These are phyloP conservation scores for Microhierax caerulescens DNA, from an alignment of 2,797 vertebrate genomes.

Conservation along the genomic window DNA sequence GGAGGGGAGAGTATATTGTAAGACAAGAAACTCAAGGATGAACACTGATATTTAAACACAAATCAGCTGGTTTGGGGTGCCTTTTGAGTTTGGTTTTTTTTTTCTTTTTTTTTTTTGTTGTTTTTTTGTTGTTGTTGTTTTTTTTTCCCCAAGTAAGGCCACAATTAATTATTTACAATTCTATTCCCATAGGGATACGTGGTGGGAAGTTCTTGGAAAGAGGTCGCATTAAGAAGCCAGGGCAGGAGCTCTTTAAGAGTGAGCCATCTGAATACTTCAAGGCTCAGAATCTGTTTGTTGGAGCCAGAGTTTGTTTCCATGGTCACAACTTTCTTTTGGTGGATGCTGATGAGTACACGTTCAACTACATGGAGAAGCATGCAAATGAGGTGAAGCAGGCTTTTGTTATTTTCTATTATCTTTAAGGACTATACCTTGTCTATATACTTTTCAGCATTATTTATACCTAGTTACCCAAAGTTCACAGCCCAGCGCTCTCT, in stretches of 20 bases:
- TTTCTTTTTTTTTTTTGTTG: not conserved
- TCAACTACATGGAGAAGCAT: constrained; percentile 90
- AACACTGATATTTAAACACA: constrained; percentile 11
- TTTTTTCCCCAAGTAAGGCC: not conserved
- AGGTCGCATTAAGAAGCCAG: constrained; percentile 84
- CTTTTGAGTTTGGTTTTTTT: not conserved
- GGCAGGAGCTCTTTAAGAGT: constrained; percentile 87
- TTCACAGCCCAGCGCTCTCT: not conserved
- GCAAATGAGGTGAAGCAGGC: constrained; percentile 80
- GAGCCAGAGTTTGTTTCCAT: constrained; percentile 83
- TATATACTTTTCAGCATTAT: not conserved
- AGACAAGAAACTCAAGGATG: not conserved
- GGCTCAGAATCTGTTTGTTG: constrained; percentile 85
- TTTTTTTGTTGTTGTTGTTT: rapidly evolving
- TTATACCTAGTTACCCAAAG: constrained; percentile 19
- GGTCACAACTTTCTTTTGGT: constrained; percentile 81
- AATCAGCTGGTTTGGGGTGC: not conserved
- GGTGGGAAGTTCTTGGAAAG: constrained; percentile 89
- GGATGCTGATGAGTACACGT: constrained; percentile 88
- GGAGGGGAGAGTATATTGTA: not conserved
- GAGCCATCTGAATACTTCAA: constrained; percentile 83
- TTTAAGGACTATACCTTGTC: constrained; percentile 6
- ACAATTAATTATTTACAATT: constrained; percentile 32
- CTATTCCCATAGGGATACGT: constrained; percentile 75
- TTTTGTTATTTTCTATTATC: constrained; percentile 6